Percentiles rank a stretch among this genome's conserved stretches.
Evolutionary conservation across 2,888 invertebrate genomes (phyloP).

Genomic region (Aspidiotus rigidus): DNA sequence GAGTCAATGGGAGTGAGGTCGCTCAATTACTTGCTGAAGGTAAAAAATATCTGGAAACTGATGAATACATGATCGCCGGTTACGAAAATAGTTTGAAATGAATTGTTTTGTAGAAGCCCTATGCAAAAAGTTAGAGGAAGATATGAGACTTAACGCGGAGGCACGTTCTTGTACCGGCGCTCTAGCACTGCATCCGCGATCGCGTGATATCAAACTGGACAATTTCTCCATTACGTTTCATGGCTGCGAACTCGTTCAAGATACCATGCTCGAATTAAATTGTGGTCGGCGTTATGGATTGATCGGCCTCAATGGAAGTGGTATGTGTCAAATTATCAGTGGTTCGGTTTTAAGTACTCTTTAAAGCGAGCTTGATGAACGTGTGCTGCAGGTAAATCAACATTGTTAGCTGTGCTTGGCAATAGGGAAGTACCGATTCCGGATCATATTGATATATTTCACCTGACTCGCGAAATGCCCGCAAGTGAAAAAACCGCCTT

Average conservation of each 20-base stretch:
- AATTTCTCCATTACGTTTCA: slow-evolving; percentile 97
- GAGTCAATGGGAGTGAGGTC: slow-evolving; percentile 45
- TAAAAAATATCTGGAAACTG: not conserved
- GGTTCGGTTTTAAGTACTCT: no score
- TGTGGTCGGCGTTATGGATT: slow-evolving; percentile 94
- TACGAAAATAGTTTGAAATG: slow-evolving; percentile 28
- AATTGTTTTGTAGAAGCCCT: slow-evolving; percentile 56
- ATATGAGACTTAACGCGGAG: slow-evolving; percentile 86
- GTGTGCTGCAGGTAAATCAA: slow-evolving; percentile 67
- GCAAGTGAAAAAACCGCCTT: slow-evolving; percentile 96
- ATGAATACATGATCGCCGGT: not conserved
- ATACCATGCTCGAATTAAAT: slow-evolving; percentile 93
- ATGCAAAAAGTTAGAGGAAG: slow-evolving; percentile 76
- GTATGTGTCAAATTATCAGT: slow-evolving; percentile 44
- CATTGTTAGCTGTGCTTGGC: slow-evolving; percentile 80
- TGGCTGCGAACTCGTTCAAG: slow-evolving; percentile 89
- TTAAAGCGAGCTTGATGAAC: not conserved
- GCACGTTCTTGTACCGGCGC: slow-evolving; percentile 91
- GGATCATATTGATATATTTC: slow-evolving; percentile 93
- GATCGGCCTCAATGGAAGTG: slow-evolving; percentile 94
- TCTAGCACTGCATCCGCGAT: slow-evolving; percentile 87
- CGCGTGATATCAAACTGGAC: slow-evolving; percentile 91
- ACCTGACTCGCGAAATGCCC: slow-evolving; percentile 92
- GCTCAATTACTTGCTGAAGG: slow-evolving; percentile 41
- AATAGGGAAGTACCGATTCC: slow-evolving; percentile 93